Conservation (phyloP, 2,888 invertebrate genomes). For the Tanytarsus gracilentus region DNA sequence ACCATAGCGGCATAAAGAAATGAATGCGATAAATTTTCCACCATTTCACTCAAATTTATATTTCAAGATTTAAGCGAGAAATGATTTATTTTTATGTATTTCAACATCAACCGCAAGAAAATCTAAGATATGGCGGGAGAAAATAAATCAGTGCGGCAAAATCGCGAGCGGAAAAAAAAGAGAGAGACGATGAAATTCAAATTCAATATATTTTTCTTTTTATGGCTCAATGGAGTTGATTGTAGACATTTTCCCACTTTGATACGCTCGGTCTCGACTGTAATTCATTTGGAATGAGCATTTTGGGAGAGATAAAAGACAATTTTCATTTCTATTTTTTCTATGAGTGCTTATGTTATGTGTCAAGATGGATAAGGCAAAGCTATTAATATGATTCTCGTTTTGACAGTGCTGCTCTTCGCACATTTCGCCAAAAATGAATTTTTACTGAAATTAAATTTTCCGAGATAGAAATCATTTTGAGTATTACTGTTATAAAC, state of each 20-base stretch:
- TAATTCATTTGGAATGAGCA: slow-evolving; percentile 12
- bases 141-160: not conserved
- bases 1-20: too few species aligned
- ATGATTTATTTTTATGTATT: slow-evolving; percentile 13
- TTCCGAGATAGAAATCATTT: too few species aligned
- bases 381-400: too few species aligned
- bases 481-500: too few species aligned
- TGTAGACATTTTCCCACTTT: not conserved
- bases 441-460: too few species aligned
- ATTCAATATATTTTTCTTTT: slow-evolving; percentile 13
- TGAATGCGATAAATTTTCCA: slow-evolving; percentile 7
- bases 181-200: slow-evolving; percentile 1
- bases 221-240: slow-evolving; percentile 23
- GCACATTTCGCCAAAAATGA: too few species aligned
- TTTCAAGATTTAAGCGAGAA: slow-evolving; percentile 5
- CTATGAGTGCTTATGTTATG: too few species aligned
- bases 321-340: not conserved
- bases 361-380: too few species aligned
- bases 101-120: not conserved
- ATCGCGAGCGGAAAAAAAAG: not conserved
- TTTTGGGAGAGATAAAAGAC: slow-evolving; percentile 7
- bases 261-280: not conserved
- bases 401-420: too few species aligned
- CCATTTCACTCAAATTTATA: not conserved
- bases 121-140: not conserved